Evolutionary conservation across 1,140 invertebrate species (phyloP).

Genomic region (Leptopilina boulardi): DNA sequence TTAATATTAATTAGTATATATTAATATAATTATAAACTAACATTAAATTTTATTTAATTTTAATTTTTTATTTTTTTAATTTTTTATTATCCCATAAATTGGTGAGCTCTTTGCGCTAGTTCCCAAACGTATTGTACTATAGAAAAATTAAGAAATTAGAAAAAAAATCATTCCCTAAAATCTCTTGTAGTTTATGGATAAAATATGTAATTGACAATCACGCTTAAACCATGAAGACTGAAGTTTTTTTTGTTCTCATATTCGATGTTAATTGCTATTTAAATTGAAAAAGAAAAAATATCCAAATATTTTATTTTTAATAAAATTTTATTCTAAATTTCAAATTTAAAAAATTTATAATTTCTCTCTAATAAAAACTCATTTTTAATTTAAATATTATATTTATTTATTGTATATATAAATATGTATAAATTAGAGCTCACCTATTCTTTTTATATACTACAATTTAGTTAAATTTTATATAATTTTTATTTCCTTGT

Average conservation of each 20-base stretch:
- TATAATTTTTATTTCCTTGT: slow-evolving; percentile 73
- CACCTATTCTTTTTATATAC: slow-evolving; percentile 60
- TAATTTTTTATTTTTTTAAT: neutral
- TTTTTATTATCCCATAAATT: neutral
- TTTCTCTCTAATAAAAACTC: too few species aligned
- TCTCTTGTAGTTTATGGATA: slow-evolving; percentile 47
- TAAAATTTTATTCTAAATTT: too few species aligned
- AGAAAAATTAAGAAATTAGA: neutral
- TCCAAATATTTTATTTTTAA: too few species aligned
- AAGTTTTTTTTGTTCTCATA: slow-evolving; percentile 56
- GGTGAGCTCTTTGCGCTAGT: neutral
- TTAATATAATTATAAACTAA: too few species aligned
- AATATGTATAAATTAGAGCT: slow-evolving; percentile 44
- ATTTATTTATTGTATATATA: too few species aligned
- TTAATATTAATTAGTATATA: too few species aligned
- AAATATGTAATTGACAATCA: slow-evolving; percentile 70
- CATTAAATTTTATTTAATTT: neutral
- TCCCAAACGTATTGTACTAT: neutral
- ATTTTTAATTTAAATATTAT: too few species aligned
- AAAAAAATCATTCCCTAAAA: slow-evolving; percentile 35
- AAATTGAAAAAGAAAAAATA: too few species aligned
- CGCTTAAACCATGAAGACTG: slow-evolving; percentile 67
- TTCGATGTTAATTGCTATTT: slow-evolving; percentile 17
- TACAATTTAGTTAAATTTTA: slow-evolving; percentile 71
- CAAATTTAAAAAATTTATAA: too few species aligned